Conservation (phyloP, 2,797 vertebrate genomes). For the Eidolon dupreanum region DNA sequence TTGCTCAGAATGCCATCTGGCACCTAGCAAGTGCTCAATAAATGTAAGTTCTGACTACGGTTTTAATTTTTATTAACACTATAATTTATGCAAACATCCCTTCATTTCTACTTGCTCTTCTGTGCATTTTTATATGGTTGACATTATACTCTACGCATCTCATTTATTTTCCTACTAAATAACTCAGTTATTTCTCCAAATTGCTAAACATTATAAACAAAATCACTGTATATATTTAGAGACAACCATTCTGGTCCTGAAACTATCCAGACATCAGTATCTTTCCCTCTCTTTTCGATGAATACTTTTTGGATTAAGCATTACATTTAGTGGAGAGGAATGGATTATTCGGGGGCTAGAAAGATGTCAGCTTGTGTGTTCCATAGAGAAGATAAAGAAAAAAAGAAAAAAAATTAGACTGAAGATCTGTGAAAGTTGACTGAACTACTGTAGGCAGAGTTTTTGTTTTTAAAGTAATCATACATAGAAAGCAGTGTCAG, state of each 20-base stretch:
- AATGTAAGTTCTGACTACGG: background rate
- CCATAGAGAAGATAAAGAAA: background rate
- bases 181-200: background rate
- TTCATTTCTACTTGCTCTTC: background rate
- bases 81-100: background rate
- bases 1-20: background rate
- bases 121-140: background rate
- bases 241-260: background rate
- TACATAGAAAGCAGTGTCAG: rapidly evolving
- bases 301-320: background rate
- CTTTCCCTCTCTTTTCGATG: background rate
- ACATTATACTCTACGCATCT: background rate
- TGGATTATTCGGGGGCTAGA: background rate
- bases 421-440: background rate
- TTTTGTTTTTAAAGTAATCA: background rate
- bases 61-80: background rate
- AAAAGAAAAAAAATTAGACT: background rate
- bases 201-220: background rate
- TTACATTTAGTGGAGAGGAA: background rate
- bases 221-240: background rate
- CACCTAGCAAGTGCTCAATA: background rate
- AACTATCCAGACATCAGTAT: background rate
- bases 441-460: background rate
- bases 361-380: background rate
- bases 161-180: background rate